Percentiles rank a stretch among this genome's conserved stretches.
These are phyloP conservation scores for Haliaeetus leucogaster DNA, from an alignment of 2,113 vertebrate species.

Conservation along the genomic window DNA sequence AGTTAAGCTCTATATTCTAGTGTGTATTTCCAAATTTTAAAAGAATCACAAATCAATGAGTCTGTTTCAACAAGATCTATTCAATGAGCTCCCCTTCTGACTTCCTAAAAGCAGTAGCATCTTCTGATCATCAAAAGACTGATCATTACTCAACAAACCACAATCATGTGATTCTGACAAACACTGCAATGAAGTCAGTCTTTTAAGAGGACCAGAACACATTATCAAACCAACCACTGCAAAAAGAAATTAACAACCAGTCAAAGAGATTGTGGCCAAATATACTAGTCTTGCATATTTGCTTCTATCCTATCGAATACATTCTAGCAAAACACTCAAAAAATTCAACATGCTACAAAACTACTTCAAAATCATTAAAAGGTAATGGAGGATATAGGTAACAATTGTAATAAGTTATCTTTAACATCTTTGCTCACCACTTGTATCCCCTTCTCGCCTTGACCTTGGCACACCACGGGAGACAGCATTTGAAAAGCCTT, in stretches of 20 bases:
- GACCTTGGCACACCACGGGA: constrained; percentile 73
- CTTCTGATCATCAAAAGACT: background rate
- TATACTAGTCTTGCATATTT: background rate
- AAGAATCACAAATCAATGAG: background rate
- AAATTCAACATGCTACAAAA: background rate
- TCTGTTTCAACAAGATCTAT: background rate
- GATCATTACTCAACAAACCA: background rate
- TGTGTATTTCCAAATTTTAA: background rate
- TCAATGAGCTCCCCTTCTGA: background rate
- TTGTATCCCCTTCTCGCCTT: constrained; percentile 83
- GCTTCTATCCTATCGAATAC: background rate
- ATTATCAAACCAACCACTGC: background rate
- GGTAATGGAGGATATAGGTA: background rate
- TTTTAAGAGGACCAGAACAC: background rate
- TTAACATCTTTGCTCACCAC: constrained; percentile 71
- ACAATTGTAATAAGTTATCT: background rate
- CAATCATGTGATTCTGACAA: background rate
- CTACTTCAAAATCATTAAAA: background rate
- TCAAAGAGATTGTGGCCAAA: background rate
- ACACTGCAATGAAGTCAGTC: background rate
- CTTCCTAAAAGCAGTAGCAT: background rate
- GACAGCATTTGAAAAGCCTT: constrained; percentile 69
- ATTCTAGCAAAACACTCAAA: background rate
- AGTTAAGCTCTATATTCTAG: background rate
- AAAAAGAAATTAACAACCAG: background rate